Evolutionary conservation across 2,797 vertebrate species (phyloP).

Genomic region (Tapirus indicus): DNA sequence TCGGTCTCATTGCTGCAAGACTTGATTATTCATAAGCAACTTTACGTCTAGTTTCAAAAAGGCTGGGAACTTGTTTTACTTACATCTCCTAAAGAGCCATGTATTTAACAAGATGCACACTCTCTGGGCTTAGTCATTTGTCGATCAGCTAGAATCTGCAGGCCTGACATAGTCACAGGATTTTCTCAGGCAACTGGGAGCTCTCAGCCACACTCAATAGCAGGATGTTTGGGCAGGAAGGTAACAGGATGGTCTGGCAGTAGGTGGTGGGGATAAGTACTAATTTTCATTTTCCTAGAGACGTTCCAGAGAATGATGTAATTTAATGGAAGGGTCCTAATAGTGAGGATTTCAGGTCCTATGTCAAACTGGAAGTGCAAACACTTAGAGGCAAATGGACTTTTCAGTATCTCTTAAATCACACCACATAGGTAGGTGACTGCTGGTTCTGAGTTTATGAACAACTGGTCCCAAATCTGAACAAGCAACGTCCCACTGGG

Average conservation of each 20-base stretch:
- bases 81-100: not conserved
- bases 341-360: not conserved
- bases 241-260: not conserved
- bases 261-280: not conserved
- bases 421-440: not conserved
- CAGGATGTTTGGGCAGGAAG: not conserved
- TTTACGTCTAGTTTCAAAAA: not conserved
- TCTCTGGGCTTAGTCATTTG: not conserved
- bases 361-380: not conserved
- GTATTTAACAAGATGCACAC: not conserved
- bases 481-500: not conserved
- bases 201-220: not conserved
- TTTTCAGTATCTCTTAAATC: not conserved
- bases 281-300: slow-evolving; percentile 18
- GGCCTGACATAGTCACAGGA: not conserved
- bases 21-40: not conserved
- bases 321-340: slow-evolving; percentile 14
- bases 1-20: not conserved
- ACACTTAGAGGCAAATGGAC: not conserved
- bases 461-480: not conserved
- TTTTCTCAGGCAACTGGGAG: not conserved
- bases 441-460: slow-evolving; percentile 33
- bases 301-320: not conserved
- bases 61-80: not conserved
- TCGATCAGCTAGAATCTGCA: not conserved